Conservation (phyloP, 1,140 invertebrate genomes). For the Nasonia longicornis region DNA sequence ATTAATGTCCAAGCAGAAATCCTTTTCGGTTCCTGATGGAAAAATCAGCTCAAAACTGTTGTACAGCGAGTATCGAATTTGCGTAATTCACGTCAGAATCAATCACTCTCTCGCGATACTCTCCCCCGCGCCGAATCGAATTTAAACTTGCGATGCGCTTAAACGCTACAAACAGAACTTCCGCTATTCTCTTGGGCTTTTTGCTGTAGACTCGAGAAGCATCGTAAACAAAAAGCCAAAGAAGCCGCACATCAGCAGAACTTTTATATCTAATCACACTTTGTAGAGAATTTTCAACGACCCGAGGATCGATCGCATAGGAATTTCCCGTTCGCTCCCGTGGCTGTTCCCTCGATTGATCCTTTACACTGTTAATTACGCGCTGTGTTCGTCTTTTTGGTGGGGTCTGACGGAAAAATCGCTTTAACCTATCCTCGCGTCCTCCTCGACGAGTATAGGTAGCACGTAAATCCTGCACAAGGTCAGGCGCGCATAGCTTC, state of each 20-base stretch:
- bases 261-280: constrained; percentile 4
- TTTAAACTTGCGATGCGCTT: not conserved
- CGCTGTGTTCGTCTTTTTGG: not conserved
- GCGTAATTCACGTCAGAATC: too few relatives aligned
- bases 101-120: too few relatives aligned
- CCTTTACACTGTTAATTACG: constrained; percentile 11
- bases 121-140: not conserved
- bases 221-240: not conserved
- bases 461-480: constrained; percentile 12
- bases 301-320: not conserved
- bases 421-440: not conserved
- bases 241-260: not conserved
- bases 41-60: too few relatives aligned
- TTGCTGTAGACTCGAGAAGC: not conserved
- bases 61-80: too few relatives aligned
- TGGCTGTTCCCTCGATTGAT: not conserved
- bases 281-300: not conserved
- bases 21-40: too few relatives aligned
- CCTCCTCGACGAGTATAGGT: not conserved
- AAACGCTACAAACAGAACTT: not conserved
- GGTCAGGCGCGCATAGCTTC: not conserved
- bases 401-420: not conserved
- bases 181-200: not conserved
- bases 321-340: not conserved
- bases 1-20: too few relatives aligned